Percentiles rank a stretch among this genome's conserved stretches.
Evolutionary conservation across 2,113 vertebrate genomes (phyloP).

Genomic region (Sardina pilchardus): DNA sequence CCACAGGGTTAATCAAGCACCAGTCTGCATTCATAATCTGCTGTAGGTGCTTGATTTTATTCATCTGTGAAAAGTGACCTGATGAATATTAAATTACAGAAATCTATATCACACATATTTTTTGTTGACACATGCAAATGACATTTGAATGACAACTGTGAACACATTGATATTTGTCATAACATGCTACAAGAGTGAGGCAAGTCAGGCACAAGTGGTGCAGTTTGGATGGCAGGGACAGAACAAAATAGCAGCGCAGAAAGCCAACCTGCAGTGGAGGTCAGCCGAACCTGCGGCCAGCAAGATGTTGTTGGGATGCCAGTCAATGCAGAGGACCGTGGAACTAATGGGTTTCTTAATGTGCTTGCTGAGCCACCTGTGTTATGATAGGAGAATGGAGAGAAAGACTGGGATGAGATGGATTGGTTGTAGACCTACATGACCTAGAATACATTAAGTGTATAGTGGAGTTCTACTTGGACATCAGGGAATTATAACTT

Average conservation of each 20-base stretch:
- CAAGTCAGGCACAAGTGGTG: background rate
- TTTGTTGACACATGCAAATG: background rate
- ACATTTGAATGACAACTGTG: background rate
- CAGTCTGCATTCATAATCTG: too few species aligned
- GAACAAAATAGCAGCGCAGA: conserved; percentile 14
- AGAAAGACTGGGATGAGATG: background rate
- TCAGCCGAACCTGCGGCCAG: conserved; percentile 77
- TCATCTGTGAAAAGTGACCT: too few species aligned
- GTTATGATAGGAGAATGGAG: background rate
- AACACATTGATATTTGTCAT: background rate
- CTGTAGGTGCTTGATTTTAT: too few species aligned
- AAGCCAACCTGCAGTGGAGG: conserved; percentile 74
- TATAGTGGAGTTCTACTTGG: background rate
- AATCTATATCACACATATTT: background rate
- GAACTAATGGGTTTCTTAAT: conserved; percentile 79
- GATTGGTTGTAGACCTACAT: background rate
- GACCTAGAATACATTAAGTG: background rate
- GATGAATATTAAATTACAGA: too few species aligned
- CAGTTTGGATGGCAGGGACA: background rate
- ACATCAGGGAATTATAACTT: background rate
- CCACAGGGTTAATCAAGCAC: too few species aligned
- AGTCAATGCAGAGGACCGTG: conserved; percentile 75
- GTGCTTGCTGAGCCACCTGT: conserved; percentile 82
- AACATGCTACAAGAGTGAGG: background rate
- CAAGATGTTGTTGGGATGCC: conserved; percentile 80